A percentile compares a stretch with the other conserved stretches of the same genome.
Conservation (phyloP, 1,140 invertebrate genomes). For the Nasonia longicornis region DNA sequence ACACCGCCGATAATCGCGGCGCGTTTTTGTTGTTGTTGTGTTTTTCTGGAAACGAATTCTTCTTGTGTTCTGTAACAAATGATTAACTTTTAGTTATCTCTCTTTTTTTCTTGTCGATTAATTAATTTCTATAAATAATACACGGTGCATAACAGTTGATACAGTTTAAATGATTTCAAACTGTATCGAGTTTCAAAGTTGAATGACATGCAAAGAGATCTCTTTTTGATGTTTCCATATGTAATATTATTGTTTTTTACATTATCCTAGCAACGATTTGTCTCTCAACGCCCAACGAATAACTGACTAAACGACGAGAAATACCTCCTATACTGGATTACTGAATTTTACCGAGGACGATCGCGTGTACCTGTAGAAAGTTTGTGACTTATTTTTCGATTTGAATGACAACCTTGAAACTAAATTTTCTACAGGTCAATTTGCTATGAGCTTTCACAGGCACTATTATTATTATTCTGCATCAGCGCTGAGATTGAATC, state of each 20-base stretch:
- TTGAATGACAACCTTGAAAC: neutral
- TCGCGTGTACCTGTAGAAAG: neutral
- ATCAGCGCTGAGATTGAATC: neutral
- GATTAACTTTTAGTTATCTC: neutral
- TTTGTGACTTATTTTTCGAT: neutral
- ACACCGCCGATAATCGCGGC: conserved; percentile 16
- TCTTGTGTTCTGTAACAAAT: neutral
- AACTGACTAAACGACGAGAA: conserved; percentile 27
- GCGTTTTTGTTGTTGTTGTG: neutral
- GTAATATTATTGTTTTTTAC: neutral
- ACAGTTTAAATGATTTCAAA: conserved; percentile 67
- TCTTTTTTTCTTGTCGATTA: neutral
- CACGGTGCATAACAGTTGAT: conserved; percentile 63
- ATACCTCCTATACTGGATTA: neutral
- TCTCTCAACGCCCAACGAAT: neutral
- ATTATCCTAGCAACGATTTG: neutral
- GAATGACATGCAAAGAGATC: neutral
- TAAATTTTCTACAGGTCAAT: neutral
- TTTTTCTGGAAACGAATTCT: conserved; percentile 15
- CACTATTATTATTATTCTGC: conserved; percentile 10
- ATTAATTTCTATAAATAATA: conserved; percentile 26
- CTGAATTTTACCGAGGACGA: conserved; percentile 5
- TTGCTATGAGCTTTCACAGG: neutral
- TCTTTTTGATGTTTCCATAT: neutral
- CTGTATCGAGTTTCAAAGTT: conserved; percentile 57